These are phyloP conservation scores for Eurypyga helias DNA, from an alignment of 2,113 vertebrate genomes.

Conservation along the genomic window DNA sequence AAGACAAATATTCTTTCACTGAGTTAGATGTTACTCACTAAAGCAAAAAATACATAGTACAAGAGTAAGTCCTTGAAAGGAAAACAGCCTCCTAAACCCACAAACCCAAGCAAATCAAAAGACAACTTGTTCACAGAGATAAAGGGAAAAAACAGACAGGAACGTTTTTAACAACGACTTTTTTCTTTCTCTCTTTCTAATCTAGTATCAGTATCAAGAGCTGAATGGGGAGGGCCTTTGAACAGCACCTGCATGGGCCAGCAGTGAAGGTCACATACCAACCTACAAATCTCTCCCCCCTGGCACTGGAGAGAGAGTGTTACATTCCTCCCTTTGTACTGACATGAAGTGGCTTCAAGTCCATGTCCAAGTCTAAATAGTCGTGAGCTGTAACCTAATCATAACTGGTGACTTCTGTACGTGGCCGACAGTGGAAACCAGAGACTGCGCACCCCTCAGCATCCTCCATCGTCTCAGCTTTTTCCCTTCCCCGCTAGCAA, in stretches of 20 bases:
- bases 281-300: slow-evolving; percentile 48
- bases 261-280: slow-evolving; percentile 75
- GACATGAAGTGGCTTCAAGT: slow-evolving; percentile 64
- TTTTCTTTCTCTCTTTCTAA: slow-evolving; percentile 66
- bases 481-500: not conserved
- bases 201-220: slow-evolving; percentile 69
- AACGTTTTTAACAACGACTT: slow-evolving; percentile 64
- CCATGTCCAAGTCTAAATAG: slow-evolving; percentile 69
- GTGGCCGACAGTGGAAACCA: not conserved
- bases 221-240: slow-evolving; percentile 64
- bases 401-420: slow-evolving; percentile 47
- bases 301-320: slow-evolving; percentile 65
- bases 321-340: slow-evolving; percentile 75
- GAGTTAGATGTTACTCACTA: slow-evolving; percentile 14
- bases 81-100: slow-evolving; percentile 67
- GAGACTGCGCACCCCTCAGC: not conserved
- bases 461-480: not conserved
- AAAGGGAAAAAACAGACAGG: slow-evolving; percentile 60
- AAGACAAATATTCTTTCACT: slow-evolving; percentile 37
- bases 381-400: slow-evolving; percentile 65
- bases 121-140: slow-evolving; percentile 73
- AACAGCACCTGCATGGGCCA: slow-evolving; percentile 72
- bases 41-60: slow-evolving; percentile 68
- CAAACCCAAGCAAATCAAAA: slow-evolving; percentile 79
- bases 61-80: slow-evolving; percentile 75